Base-by-base conservation (phyloP, 2,113 vertebrate genomes). In the Prunella himalayana region DNA sequence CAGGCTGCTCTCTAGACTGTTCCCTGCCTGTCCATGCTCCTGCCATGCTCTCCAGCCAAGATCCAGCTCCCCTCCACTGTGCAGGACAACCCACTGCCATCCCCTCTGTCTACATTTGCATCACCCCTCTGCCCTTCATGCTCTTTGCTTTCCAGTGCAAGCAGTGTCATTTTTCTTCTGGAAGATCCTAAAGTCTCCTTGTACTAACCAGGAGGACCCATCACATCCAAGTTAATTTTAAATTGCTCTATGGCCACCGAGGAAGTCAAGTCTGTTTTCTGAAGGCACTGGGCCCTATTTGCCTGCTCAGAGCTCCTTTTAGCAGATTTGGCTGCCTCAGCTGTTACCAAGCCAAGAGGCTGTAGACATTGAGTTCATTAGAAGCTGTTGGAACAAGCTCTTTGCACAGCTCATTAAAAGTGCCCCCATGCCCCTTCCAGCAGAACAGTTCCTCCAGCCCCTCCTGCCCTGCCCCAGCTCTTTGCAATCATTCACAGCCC, bases 351-450 rank as follows among this genome's bases (percentile, higher is more conserved):
- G 92, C 65, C 59, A 97, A 92, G 88, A 87, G 92, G 79, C 84
- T 25, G 64, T 92, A 93, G 88, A 95, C 92, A 91, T 82, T 94
- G 94, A 97, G 96, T 97, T 96, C 97, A 98, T 98, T 97, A 98
- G 95, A 84, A 96, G 96, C 82, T 94, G 97, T 96, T 91, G 86
- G 93, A 89, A 97, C 97, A 96, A 96, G 96, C 93, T 95, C 96
- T 92, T 70, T 57, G 86, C 95, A 93, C 90, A 96, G 86, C 90
- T 98, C 97, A 98, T 97, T 97, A 97, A 96, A 97, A 97, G 95
- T 89, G 91, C 30, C 97, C 97, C 63, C 91, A 86, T 90, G 95
- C 35, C 49, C 85, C 88, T 96, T 91, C 65, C 88, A 96, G 77
- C 83, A 96, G 66, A 94, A 93, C 82, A 85, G 85, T 90, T 90